These are phyloP conservation scores for Eriocheir sinensis DNA, from an alignment of 1,140 invertebrate genomes.

Conservation along the genomic window DNA sequence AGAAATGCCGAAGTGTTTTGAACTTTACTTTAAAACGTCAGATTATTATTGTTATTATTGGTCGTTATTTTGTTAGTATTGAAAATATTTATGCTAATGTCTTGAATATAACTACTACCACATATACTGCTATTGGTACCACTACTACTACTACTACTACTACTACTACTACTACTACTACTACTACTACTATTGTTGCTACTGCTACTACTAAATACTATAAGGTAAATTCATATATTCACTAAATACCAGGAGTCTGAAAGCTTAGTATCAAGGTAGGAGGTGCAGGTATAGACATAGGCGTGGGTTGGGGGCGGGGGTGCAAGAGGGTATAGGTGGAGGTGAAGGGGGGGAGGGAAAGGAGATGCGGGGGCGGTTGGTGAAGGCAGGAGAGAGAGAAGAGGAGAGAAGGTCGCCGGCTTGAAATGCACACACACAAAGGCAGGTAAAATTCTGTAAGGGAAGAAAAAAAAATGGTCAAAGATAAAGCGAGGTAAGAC, in stretches of 20 bases:
- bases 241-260: not conserved
- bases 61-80: not conserved
- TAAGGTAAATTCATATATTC: not conserved
- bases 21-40: not conserved
- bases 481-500: conserved; percentile 3
- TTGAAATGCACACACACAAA: conserved; percentile 7
- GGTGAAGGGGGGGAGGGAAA: not conserved
- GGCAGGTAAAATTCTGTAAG: not conserved
- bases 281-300: not conserved
- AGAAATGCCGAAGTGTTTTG: not conserved
- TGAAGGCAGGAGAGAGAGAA: not conserved
- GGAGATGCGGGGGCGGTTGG: not conserved
- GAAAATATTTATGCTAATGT: not conserved
- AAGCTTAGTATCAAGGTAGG: not conserved
- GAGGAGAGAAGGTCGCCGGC: not conserved
- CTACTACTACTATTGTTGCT: not conserved
- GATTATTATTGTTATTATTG: not conserved
- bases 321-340: no score
- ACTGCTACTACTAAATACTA: not conserved
- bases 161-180: conserved; percentile 6
- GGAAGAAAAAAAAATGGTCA: conserved; percentile 8
- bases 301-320: no score
- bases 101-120: not conserved
- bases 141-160: not conserved
- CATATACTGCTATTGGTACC: not conserved